Percentiles rank a stretch among this genome's conserved stretches.
Evolutionary conservation across 2,797 vertebrate genomes (phyloP).

Genomic region (Sebastes matsubarae): DNA sequence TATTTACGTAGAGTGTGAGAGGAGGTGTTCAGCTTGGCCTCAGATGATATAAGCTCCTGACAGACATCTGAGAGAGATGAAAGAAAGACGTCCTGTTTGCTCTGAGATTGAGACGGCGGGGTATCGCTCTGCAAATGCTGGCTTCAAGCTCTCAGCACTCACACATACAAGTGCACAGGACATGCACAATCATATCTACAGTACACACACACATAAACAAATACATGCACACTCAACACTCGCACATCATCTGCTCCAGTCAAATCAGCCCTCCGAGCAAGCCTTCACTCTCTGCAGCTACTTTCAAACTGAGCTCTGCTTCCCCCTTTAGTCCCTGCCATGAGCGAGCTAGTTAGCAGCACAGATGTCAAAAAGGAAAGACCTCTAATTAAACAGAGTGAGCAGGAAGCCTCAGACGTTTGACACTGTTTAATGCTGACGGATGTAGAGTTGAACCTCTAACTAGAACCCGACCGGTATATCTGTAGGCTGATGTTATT

Average conservation of each 20-base stretch:
- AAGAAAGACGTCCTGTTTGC: constrained; percentile 53
- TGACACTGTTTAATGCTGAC: constrained; percentile 9
- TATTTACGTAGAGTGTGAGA: constrained; percentile 52
- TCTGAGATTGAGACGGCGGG: constrained; percentile 40
- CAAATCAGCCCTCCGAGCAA: background rate
- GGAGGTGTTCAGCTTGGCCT: constrained; percentile 41
- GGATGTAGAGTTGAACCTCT: background rate
- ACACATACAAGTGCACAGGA: background rate
- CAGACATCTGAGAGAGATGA: constrained; percentile 75
- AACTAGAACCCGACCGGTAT: background rate
- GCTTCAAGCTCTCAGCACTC: background rate
- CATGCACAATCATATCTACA: background rate
- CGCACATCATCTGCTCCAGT: background rate
- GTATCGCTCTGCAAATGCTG: constrained; percentile 11
- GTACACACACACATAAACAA: background rate
- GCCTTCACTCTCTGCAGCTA: background rate
- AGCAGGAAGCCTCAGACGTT: constrained; percentile 8
- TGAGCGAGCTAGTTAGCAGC: constrained; percentile 8
- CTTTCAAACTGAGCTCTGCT: background rate
- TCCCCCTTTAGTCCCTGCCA: background rate
- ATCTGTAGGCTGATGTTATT: background rate
- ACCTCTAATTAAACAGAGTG: constrained; percentile 19
- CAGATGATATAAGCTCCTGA: constrained; percentile 64
- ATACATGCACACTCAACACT: background rate
- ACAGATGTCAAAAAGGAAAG: constrained; percentile 9